Base-by-base conservation (phyloP, 2,888 invertebrate species). In the Chalcis sispes region DNA sequence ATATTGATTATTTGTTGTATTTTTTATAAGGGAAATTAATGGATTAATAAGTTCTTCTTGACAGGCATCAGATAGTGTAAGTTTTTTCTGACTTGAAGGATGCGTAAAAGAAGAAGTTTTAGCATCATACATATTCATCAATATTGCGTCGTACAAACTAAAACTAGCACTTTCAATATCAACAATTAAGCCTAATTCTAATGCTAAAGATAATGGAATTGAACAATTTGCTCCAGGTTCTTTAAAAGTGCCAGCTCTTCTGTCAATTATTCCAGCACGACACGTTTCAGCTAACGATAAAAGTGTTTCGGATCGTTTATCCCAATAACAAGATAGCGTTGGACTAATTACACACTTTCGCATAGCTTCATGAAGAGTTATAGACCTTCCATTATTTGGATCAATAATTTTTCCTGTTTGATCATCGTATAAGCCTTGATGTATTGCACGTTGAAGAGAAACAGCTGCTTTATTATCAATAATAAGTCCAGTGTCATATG, bases 121-220 rank as follows among this genome's bases (percentile, higher is more conserved):
- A 1, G 91, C 89, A 80, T 95, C 93, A 86, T 95, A 96, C 85
- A 96, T 91, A 61, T 94, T 93, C 93, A 96, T 95, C 54, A 93
- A 91, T 75, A 96, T 87, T 0, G 94, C 91, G 82, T 96, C 95
- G 82, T 95, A 95, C 0, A 97, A 87, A 23, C 95, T 94, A 85
- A 96, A 95, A 70, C 94, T 93, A 42, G 94, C 94, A 80, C 93
- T 94, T 90, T 96, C 94, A 80, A 96, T 95, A 83, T 96, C 96
- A n/a, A 96, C 92, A 77, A 97, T 94, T 61, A 95, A 90, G 4
- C 95, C 96, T 81, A 93, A 87, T 78, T 93, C 93, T 87, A 96
- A 90, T 0, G 96, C 96, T 84, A 94, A 93, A 27, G 93, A 93
- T 4, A 96, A 86, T 8, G 94, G 90, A 52, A 96, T 91, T 77